phyloP scores from a whole-genome alignment of 1,140 invertebrate genomes.

The Zaprionus taronus region DNA sequence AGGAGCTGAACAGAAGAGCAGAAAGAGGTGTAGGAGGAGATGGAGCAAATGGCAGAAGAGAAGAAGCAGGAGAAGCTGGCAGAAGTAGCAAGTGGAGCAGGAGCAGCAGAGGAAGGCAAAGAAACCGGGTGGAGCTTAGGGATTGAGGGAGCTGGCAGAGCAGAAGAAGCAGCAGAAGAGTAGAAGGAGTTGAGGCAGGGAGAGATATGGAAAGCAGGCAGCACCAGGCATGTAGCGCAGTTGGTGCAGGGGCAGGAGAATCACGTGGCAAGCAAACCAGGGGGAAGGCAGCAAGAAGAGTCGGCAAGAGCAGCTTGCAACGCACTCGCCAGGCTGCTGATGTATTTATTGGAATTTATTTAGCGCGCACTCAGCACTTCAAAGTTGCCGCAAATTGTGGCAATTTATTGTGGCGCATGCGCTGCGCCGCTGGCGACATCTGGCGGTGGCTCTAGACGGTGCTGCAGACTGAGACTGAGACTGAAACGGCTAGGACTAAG shows the following conservation, averaged over 20 bases:
- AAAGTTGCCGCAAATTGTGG: constrained; percentile 59
- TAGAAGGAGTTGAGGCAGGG: not conserved
- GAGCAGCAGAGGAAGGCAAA: not conserved
- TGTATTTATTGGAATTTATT: constrained; percentile 81
- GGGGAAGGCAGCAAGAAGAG: not conserved
- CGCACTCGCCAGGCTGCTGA: constrained; percentile 43
- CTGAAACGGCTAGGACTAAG: constrained; percentile 56
- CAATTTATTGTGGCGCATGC: constrained; percentile 59
- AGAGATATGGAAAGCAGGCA: not conserved
- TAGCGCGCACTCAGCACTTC: constrained; percentile 56
- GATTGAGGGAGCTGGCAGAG: not conserved
- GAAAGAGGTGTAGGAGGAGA: no score
- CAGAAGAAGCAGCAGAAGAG: not conserved
- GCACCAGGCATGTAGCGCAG: not conserved
- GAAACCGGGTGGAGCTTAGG: no score
- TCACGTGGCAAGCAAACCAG: no score
- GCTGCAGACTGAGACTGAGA: constrained; percentile 47
- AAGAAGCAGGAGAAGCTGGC: no score
- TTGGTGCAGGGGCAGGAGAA: not conserved
- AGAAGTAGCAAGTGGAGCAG: not conserved
- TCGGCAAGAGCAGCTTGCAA: constrained; percentile 23
- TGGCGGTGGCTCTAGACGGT: constrained; percentile 51
- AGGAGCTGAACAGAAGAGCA: not conserved
- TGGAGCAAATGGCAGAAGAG: no score
- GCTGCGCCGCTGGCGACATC: constrained; percentile 59